Percentiles rank a stretch among this genome's conserved stretches.
Evolutionary conservation across 2,888 invertebrate genomes (phyloP).

Genomic region (Sclerodermus sp.): DNA sequence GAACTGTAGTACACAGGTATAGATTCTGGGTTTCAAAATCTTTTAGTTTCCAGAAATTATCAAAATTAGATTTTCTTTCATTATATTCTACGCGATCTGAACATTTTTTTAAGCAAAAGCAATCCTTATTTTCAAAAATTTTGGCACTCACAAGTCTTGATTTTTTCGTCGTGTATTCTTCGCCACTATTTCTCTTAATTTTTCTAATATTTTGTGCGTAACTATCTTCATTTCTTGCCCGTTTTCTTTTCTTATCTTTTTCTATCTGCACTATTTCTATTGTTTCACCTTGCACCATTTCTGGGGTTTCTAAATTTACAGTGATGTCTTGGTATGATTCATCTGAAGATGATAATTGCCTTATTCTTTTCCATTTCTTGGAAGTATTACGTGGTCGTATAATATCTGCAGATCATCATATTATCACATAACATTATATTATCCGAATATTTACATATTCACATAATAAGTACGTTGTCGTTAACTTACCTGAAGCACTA

Average conservation of each 20-base stretch:
- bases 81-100: conserved; percentile 17
- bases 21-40: conserved; percentile 22
- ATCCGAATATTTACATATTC: conserved; percentile 14
- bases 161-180: conserved; percentile 22
- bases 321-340: conserved; percentile 16
- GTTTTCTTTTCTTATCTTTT: conserved; percentile 14
- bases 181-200: conserved; percentile 22
- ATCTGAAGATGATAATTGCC: conserved; percentile 18
- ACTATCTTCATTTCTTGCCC: conserved; percentile 17
- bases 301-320: conserved; percentile 18
- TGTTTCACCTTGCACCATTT: conserved; percentile 15
- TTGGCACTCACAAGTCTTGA: conserved; percentile 19
- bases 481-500: conserved; percentile 13
- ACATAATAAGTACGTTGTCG: conserved; percentile 14
- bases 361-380: conserved; percentile 18
- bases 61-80: conserved; percentile 23
- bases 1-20: conserved; percentile 19
- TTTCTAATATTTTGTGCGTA: conserved; percentile 19
- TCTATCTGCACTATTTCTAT: conserved; percentile 9
- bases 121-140: conserved; percentile 19
- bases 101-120: conserved; percentile 19
- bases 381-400: conserved; percentile 17
- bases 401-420: conserved; percentile 14
- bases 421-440: neutral
- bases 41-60: conserved; percentile 22